Conservation (phyloP, 2,113 vertebrate genomes). For the Sterrhoptilus dennistouni region DNA sequence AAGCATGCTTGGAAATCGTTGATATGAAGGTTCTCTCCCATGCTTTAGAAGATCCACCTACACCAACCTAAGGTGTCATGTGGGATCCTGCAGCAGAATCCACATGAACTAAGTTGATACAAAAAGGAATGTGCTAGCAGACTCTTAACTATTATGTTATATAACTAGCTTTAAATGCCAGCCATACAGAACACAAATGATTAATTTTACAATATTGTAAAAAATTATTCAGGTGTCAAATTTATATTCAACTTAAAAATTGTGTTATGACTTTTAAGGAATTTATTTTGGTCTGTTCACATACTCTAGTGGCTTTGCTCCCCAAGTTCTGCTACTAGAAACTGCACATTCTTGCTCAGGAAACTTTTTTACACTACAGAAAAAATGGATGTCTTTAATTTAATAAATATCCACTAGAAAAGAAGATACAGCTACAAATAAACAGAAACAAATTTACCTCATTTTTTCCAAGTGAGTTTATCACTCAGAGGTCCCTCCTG, state of each 20-base stretch:
- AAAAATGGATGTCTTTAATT: not conserved
- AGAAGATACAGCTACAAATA: not conserved
- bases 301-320: not conserved
- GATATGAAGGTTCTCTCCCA: not conserved
- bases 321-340: not conserved
- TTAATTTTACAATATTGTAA: not conserved
- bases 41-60: not conserved
- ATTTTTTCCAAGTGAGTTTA: not conserved
- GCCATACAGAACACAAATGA: not conserved
- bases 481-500: not conserved
- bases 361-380: not conserved
- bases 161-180: constrained; percentile 8
- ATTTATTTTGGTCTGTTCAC: not conserved
- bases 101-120: not conserved
- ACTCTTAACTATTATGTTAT: not conserved
- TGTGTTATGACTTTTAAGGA: not conserved
- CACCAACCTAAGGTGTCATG: not conserved
- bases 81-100: not conserved
- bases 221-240: not conserved
- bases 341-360: not conserved
- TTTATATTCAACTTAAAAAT: not conserved
- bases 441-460: not conserved
- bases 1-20: not conserved
- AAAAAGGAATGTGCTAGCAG: not conserved
- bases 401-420: not conserved